phyloP scores from a whole-genome alignment of 2,113 vertebrate genomes.

The Petroica traversi region DNA sequence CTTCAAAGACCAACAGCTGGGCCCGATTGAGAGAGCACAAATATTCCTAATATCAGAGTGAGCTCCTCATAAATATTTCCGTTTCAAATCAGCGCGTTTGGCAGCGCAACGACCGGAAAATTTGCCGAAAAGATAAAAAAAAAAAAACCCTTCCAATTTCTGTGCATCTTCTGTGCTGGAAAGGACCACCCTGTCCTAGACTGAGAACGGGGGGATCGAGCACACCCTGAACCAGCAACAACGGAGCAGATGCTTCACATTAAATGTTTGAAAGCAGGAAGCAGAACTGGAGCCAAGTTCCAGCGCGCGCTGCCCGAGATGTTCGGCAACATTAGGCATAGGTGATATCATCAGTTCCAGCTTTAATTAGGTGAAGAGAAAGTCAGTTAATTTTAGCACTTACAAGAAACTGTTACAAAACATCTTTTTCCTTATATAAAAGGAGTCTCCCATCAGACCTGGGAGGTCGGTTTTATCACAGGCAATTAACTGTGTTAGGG shows the following conservation, averaged over 20 bases:
- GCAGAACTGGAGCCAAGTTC: not conserved
- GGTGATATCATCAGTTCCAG: slow-evolving; percentile 43
- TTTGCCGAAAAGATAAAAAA: not conserved
- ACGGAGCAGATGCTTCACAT: not conserved
- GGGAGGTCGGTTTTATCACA: slow-evolving; percentile 50
- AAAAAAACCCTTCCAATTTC: rapidly evolving
- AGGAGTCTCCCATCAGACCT: slow-evolving; percentile 31
- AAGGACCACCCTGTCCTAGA: not conserved
- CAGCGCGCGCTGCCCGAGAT: not conserved
- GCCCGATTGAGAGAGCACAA: not conserved
- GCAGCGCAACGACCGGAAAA: not conserved
- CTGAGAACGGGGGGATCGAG: not conserved
- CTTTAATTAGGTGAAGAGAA: slow-evolving; percentile 50
- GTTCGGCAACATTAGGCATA: not conserved
- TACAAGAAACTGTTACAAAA: slow-evolving; percentile 58
- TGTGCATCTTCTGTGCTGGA: not conserved
- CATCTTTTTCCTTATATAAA: slow-evolving; percentile 43
- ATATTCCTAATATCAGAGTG: not conserved
- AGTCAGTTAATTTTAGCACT: slow-evolving; percentile 61
- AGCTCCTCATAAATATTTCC: not conserved
- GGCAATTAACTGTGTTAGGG: slow-evolving; percentile 54
- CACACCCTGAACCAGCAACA: not conserved
- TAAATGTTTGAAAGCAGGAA: not conserved
- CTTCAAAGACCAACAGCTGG: not conserved
- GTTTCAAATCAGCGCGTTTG: not conserved